A percentile compares a stretch with the other conserved stretches of the same genome.
These are phyloP conservation scores for Coilia nasus DNA, from an alignment of 2,797 vertebrate genomes.

Conservation along the genomic window DNA sequence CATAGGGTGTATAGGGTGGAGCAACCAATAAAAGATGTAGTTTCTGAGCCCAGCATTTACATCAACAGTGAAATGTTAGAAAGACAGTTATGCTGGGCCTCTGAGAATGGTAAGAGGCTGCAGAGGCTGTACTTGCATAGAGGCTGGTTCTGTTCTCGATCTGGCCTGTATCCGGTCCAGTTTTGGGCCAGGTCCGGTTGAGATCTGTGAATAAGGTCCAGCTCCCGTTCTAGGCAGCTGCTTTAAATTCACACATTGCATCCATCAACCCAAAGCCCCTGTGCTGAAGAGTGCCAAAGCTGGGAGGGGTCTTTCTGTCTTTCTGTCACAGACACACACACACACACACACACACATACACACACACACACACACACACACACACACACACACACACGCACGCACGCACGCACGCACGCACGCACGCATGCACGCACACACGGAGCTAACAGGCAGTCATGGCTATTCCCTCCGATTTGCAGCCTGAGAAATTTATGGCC, in stretches of 20 bases:
- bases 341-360: not conserved
- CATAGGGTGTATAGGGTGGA: not conserved
- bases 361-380: not conserved
- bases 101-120: not conserved
- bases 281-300: not conserved
- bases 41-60: not conserved
- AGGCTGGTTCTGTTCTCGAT: not conserved
- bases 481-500: constrained; percentile 48
- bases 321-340: not conserved
- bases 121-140: not conserved
- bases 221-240: not conserved
- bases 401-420: not conserved
- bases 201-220: not conserved
- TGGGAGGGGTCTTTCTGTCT: constrained; percentile 4
- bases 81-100: not conserved
- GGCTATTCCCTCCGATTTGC: constrained; percentile 30
- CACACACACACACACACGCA: not conserved
- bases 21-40: not conserved
- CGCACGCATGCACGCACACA: constrained; percentile 1
- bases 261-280: constrained; percentile 8
- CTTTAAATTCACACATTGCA: not conserved
- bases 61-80: not conserved
- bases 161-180: not conserved
- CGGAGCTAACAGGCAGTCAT: constrained; percentile 21
- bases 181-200: not conserved